Percentiles rank a stretch among this genome's conserved stretches.
Conservation (phyloP, 2,888 invertebrate genomes). For the Abscondita cerata region DNA sequence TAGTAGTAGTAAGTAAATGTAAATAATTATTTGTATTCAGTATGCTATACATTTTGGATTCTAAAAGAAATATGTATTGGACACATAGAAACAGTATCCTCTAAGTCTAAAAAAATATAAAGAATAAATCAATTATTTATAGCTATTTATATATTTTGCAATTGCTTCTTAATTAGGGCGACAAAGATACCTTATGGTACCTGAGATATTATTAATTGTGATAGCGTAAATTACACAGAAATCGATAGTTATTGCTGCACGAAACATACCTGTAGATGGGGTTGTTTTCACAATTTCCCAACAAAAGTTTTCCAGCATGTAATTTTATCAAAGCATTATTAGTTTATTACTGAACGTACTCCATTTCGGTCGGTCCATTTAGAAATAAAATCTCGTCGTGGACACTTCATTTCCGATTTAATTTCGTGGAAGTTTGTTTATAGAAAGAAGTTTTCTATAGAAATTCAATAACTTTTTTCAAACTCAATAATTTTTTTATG, state of each 20-base stretch:
- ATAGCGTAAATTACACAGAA: neutral
- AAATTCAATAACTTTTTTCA: neutral
- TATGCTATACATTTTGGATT: too few species aligned
- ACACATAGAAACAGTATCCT: too few species aligned
- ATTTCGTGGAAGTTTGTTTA: slow-evolving; percentile 3
- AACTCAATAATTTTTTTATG: neutral
- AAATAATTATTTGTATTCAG: too few species aligned
- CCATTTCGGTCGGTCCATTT: slow-evolving; percentile 22
- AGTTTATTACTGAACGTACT: slow-evolving; percentile 22
- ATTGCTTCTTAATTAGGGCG: too few species aligned
- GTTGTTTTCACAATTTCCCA: slow-evolving; percentile 23
- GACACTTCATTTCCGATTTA: slow-evolving; percentile 9
- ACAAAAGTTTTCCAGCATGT: slow-evolving; percentile 11
- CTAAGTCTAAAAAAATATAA: too few species aligned
- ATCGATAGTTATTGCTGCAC: slow-evolving; percentile 2
- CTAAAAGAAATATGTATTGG: too few species aligned
- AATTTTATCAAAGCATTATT: slow-evolving; percentile 14
- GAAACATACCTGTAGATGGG: slow-evolving; percentile 23
- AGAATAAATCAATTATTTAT: too few species aligned
- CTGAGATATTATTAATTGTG: neutral
- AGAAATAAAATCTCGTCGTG: slow-evolving; percentile 13
- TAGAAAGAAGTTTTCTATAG: neutral
- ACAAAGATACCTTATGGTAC: too few species aligned
- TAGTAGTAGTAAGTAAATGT: too few species aligned
- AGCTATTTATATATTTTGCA: too few species aligned